A percentile compares a stretch with the other conserved stretches of the same genome.
Conservation (phyloP, 2,888 invertebrate genomes). For the Macaria notata region DNA sequence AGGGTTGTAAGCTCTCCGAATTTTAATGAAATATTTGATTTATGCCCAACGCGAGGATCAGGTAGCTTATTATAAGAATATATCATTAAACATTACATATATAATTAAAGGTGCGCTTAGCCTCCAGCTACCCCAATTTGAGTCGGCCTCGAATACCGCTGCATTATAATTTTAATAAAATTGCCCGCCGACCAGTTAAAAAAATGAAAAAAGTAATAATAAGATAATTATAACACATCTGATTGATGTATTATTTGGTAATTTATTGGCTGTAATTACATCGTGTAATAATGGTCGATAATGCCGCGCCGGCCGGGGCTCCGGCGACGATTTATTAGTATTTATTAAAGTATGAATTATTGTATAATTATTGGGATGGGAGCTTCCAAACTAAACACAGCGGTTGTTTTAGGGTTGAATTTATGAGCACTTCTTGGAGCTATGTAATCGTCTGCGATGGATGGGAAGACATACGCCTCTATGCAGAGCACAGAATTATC, state of each 20-base stretch:
- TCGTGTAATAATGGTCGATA: conserved; percentile 79
- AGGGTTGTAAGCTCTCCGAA: conserved; percentile 72
- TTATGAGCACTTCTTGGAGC: conserved; percentile 74
- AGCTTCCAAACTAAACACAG: conserved; percentile 78
- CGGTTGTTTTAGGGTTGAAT: conserved; percentile 76
- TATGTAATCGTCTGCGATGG: conserved; percentile 68
- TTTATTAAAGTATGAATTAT: conserved; percentile 82
- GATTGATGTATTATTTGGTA: conserved; percentile 82
- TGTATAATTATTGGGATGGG: conserved; percentile 79
- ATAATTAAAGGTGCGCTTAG: conserved; percentile 77
- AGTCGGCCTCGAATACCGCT: conserved; percentile 45
- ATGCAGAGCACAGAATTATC: no score
- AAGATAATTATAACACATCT: conserved; percentile 81
- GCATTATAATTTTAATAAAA: conserved; percentile 82
- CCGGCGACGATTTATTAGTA: conserved; percentile 78
- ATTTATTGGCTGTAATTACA: conserved; percentile 81
- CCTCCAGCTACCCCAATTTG: conserved; percentile 79
- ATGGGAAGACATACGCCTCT: conserved; percentile 29
- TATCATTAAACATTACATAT: conserved; percentile 81
- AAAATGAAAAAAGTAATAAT: conserved; percentile 62
- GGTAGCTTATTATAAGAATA: conserved; percentile 82
- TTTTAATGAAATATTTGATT: conserved; percentile 83
- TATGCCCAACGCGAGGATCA: conserved; percentile 73
- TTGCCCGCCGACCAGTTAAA: conserved; percentile 70
- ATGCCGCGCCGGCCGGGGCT: conserved; percentile 58